Percentiles rank a stretch among this genome's conserved stretches.
Conservation (phyloP, 2,797 vertebrate genomes). For the Eidolon dupreanum region DNA sequence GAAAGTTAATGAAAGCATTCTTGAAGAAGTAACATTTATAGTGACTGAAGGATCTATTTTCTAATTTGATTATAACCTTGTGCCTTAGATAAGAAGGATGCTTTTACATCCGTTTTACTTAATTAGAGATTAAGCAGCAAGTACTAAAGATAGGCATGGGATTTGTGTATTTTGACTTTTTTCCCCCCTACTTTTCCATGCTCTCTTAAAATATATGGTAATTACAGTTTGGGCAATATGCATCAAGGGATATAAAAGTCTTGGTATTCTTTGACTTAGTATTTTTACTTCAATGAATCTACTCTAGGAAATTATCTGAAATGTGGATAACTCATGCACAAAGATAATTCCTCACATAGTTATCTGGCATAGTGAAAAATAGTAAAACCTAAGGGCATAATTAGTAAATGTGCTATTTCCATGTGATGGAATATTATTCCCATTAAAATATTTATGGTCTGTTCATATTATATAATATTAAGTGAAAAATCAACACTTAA, state of each 20-base stretch:
- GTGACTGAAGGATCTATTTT: constrained; percentile 17
- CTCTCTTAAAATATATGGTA: constrained; percentile 22
- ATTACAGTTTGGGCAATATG: not conserved
- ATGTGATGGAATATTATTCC: constrained; percentile 30
- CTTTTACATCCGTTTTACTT: constrained; percentile 18
- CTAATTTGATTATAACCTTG: not conserved
- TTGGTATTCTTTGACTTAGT: constrained; percentile 1
- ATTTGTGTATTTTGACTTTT: not conserved
- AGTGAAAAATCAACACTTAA: not conserved
- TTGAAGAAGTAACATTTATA: not conserved
- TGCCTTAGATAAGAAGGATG: not conserved
- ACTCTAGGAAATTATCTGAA: constrained; percentile 6
- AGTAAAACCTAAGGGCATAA: not conserved
- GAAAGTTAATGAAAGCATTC: constrained; percentile 22
- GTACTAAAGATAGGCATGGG: not conserved
- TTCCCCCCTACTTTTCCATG: not conserved
- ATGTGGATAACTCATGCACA: constrained; percentile 4
- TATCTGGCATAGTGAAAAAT: not conserved
- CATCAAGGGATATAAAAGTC: not conserved
- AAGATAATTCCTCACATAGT: not conserved
- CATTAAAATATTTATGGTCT: constrained; percentile 24
- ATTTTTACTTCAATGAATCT: constrained; percentile 15
- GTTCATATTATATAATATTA: constrained; percentile 12
- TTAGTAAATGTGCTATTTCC: constrained; percentile 21
- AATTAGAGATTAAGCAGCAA: not conserved